Conservation (phyloP, 2,113 vertebrate genomes). For the Neofelis nebulosa region DNA sequence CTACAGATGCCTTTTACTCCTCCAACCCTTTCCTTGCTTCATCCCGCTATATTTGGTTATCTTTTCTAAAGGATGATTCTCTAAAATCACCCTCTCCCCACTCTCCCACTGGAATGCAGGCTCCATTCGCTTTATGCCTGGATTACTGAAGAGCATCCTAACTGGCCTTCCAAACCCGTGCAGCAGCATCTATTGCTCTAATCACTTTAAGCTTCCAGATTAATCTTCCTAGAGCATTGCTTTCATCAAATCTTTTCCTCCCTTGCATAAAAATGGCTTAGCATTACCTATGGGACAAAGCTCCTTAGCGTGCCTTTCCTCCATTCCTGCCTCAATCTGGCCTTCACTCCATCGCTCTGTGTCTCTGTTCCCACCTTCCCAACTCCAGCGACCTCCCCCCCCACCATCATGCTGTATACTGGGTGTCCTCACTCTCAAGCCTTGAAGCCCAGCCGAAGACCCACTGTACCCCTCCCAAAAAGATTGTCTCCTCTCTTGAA, state of each 20-base stretch:
- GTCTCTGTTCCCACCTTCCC: background rate
- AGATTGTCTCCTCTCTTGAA: background rate
- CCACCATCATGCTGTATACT: fast-evolving
- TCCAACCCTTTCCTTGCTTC: background rate
- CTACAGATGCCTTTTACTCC: too few species aligned
- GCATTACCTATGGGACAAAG: background rate
- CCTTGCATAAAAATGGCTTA: background rate
- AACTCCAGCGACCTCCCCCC: background rate
- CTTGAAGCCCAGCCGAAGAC: background rate
- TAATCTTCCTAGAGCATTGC: background rate
- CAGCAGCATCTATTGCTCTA: background rate
- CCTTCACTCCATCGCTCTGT: background rate
- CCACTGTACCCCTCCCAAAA: background rate
- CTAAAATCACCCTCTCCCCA: background rate
- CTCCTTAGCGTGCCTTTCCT: background rate
- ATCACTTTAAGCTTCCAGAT: background rate
- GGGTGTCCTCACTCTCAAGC: background rate
- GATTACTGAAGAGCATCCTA: background rate
- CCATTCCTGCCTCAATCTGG: background rate
- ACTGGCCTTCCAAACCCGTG: background rate
- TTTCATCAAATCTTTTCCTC: background rate
- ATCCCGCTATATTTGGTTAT: background rate
- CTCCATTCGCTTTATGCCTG: background rate
- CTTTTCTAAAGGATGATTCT: background rate
- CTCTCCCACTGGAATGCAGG: background rate